A percentile compares a stretch with the other conserved stretches of the same genome.
Evolutionary conservation across 2,797 vertebrate species (phyloP).

Genomic region (Enteromius unitaeniatus): DNA sequence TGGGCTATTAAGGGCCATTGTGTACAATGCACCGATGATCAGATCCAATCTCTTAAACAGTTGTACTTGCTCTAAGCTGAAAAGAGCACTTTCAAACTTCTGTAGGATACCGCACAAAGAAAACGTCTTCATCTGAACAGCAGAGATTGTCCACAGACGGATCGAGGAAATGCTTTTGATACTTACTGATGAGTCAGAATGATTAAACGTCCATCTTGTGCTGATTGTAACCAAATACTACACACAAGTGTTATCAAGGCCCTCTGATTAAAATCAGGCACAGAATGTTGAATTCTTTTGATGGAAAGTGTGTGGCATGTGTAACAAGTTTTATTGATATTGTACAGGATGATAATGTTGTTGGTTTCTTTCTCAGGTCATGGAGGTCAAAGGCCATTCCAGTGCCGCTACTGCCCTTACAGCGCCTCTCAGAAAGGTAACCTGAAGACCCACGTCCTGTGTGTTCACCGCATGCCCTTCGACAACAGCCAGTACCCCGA

Average conservation of each 20-base stretch:
- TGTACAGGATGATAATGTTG: slow-evolving; percentile 6
- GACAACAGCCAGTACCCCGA: slow-evolving; percentile 95
- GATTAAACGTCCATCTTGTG: neutral
- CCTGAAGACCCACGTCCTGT: slow-evolving; percentile 94
- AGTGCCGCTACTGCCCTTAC: slow-evolving; percentile 92
- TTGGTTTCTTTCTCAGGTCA: slow-evolving; percentile 67
- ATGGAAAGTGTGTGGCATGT: neutral
- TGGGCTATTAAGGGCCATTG: slow-evolving; percentile 80
- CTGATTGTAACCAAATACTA: neutral
- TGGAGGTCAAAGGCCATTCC: slow-evolving; percentile 87
- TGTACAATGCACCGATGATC: slow-evolving; percentile 80
- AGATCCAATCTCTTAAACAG: slow-evolving; percentile 73
- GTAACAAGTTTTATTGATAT: neutral
- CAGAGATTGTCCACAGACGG: slow-evolving; percentile 12
- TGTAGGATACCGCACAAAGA: slow-evolving; percentile 27
- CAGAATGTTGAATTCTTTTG: neutral
- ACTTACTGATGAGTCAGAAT: slow-evolving; percentile 26
- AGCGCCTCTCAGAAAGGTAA: slow-evolving; percentile 97
- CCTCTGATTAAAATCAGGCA: neutral
- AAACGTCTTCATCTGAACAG: slow-evolving; percentile 37
- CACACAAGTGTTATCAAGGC: neutral
- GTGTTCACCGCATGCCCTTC: slow-evolving; percentile 96
- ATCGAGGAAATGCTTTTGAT: slow-evolving; percentile 15
- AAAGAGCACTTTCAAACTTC: slow-evolving; percentile 47
- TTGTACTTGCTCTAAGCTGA: slow-evolving; percentile 47